These are phyloP conservation scores for Cantharis rufa DNA, from an alignment of 2,888 invertebrate species.

Conservation along the genomic window DNA sequence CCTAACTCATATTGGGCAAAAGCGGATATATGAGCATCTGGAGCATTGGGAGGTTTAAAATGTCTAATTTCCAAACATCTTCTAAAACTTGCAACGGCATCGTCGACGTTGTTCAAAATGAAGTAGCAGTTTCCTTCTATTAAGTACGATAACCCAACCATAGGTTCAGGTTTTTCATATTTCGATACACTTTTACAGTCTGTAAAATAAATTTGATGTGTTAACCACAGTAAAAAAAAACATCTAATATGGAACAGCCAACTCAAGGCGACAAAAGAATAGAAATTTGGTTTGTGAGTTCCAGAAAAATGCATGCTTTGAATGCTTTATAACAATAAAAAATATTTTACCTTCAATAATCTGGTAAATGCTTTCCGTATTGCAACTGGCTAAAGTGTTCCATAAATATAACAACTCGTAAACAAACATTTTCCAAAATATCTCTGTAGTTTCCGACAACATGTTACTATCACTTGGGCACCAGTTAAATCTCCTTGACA, in stretches of 20 bases:
- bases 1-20: constrained; percentile 70
- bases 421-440: constrained; percentile 63
- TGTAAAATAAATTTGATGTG: constrained; percentile 24
- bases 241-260: too few species aligned
- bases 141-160: constrained; percentile 60
- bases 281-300: too few species aligned
- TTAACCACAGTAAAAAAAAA: not conserved
- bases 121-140: constrained; percentile 59
- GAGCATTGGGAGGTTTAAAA: constrained; percentile 38
- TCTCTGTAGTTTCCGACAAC: constrained; percentile 36
- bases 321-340: too few species aligned
- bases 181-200: constrained; percentile 46
- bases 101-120: constrained; percentile 52
- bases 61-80: constrained; percentile 50
- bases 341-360: constrained; percentile 54
- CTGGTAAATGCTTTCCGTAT: constrained; percentile 46
- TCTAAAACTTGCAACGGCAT: constrained; percentile 52
- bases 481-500: constrained; percentile 43
- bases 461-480: constrained; percentile 44
- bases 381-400: constrained; percentile 68
- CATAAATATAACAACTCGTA: constrained; percentile 71
- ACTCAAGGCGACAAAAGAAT: too few species aligned
- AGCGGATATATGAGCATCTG: constrained; percentile 64
- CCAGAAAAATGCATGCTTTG: too few species aligned
- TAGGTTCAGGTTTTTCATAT: constrained; percentile 56